Evolutionary conservation across 2,113 vertebrate genomes (phyloP).

Genomic region (Sphyrna mokarran): DNA sequence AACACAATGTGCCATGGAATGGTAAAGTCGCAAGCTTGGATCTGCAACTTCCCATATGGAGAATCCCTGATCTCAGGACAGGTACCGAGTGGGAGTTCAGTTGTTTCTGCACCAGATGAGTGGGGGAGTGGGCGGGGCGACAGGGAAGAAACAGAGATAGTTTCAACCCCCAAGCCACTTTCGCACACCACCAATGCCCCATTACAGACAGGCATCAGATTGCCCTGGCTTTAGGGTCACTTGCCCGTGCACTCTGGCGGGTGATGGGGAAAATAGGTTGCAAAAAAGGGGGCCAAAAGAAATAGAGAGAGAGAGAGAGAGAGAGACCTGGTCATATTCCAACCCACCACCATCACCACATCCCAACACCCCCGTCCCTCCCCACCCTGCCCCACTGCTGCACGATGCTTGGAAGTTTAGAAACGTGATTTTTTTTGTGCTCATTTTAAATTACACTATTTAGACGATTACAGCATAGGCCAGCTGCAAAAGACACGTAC

Average conservation of each 20-base stretch:
- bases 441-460: conserved; percentile 37
- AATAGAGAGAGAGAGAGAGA: background rate
- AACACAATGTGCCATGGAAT: background rate
- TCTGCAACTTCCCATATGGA: background rate
- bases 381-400: conserved; percentile 1
- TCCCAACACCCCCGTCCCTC: background rate
- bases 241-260: background rate
- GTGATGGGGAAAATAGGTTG: background rate
- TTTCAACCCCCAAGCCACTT: background rate
- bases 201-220: background rate
- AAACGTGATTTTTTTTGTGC: conserved; percentile 28
- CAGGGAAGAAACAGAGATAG: background rate
- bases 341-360: background rate
- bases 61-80: background rate
- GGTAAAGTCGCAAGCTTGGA: background rate
- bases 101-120: background rate
- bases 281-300: background rate
- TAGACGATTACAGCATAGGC: conserved; percentile 38
- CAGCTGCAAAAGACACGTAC: conserved; percentile 38
- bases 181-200: background rate
- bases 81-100: background rate
- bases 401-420: conserved; percentile 33
- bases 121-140: background rate
- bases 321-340: background rate
- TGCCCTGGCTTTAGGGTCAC: background rate